Base-by-base conservation (phyloP, 2,888 invertebrate species). In the Phorcus lineatus region DNA sequence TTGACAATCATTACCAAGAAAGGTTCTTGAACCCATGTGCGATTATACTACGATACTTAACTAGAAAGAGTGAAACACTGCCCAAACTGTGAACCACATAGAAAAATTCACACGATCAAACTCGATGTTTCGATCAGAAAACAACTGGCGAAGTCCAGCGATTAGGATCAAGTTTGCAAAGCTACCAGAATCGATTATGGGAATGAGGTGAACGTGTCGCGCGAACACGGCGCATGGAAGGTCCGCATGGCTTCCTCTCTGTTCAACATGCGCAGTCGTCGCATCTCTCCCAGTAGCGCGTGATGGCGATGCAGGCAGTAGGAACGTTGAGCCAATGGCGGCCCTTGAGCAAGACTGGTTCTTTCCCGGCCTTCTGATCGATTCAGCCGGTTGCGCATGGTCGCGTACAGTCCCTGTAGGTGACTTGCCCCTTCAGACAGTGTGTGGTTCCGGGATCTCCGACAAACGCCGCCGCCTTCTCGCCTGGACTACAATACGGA, bases 401-500 rank as follows among this genome's bases (percentile, higher is more conserved):
- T 28, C 28, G 62, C 16, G 24, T 24, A 24, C 62, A 62, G 62
- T 62, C 62, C 62, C 16, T 24, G 62, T 24, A 24, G 62, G 24
- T 28, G 13, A 24, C 28, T 28, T 62, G 28, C 17, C 28, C 16
- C 62, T 28, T 16, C 28, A 28, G 62, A 28, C 16, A 13, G 28
- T 13, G 62, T 62, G 24, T 62, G 13, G 62, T 62, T 62, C 62
- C 62, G 62, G 62, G 62, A 62, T 62, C 62, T 62, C 28, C 28
- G 24, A 28, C 24, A 28, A 62, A 62, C 62, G 62, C 62, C 62
- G 24, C 62, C 16, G 36, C 36, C 70, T 70, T 78, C 77, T 19
- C 77, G 36, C 62, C 66, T 78, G 36, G 66, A 66, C 62, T 66
- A 62, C 66, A 79, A 79, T 79, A 74, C 55, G 57, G 67, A 79